Evolutionary conservation across 2,888 invertebrate genomes (phyloP).

Genomic region (Philopedon plagiatum): DNA sequence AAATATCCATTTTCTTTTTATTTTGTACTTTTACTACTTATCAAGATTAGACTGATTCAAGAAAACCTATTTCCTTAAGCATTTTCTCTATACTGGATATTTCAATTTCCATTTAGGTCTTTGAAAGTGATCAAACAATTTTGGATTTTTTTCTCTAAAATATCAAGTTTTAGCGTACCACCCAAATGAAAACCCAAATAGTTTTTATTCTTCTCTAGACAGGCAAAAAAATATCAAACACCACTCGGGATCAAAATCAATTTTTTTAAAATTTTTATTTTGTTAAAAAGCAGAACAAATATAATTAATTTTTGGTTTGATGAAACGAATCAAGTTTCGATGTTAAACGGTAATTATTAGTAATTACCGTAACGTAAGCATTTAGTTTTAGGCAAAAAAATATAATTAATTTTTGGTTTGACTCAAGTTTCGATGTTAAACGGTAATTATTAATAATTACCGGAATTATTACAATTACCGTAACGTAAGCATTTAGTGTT

Average conservation of each 20-base stretch:
- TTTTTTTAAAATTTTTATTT: neutral
- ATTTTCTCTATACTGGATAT: neutral
- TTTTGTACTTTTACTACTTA: conserved; percentile 58
- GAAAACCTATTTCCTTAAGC: conserved; percentile 1
- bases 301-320: neutral
- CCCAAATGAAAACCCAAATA: neutral
- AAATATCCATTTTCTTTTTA: conserved; percentile 45
- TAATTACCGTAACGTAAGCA: no score
- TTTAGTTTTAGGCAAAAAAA: no score
- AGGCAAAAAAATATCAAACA: conserved; percentile 3
- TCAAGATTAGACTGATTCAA: conserved; percentile 18
- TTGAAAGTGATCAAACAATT: neutral
- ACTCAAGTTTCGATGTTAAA: neutral
- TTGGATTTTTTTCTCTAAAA: neutral
- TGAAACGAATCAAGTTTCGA: neutral
- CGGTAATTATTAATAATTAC: no score
- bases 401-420: neutral
- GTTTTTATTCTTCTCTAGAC: no score
- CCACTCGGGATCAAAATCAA: neutral
- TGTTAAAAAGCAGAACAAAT: neutral
- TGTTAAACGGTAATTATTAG: conserved; percentile 1
- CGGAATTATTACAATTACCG: no score
- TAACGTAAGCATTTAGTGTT: no score
- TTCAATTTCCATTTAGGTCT: neutral
- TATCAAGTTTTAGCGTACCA: neutral